phyloP scores from a whole-genome alignment of 2,888 invertebrate genomes.

The Dolichopus griseipennis region DNA sequence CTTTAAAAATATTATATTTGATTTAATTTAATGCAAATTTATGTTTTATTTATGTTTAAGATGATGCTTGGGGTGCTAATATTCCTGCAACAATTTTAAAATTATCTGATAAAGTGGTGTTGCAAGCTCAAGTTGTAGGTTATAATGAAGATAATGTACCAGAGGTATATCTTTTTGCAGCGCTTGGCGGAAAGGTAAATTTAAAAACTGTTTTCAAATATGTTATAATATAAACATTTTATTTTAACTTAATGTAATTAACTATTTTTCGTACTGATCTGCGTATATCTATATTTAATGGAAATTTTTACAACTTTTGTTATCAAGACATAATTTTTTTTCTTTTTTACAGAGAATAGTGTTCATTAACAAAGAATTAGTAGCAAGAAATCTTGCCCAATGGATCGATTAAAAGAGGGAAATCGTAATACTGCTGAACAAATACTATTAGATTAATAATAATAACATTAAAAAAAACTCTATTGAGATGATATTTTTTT shows the following conservation, averaged over 20 bases:
- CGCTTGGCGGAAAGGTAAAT: constrained; percentile 59
- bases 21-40: neutral
- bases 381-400: constrained; percentile 72
- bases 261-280: too few relatives aligned
- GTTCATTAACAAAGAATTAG: constrained; percentile 79
- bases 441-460: neutral
- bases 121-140: constrained; percentile 82
- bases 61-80: neutral
- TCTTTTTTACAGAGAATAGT: constrained; percentile 60
- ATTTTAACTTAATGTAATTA: too few relatives aligned
- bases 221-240: too few relatives aligned
- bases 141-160: constrained; percentile 69
- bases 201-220: constrained; percentile 33
- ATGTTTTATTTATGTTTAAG: neutral
- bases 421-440: neutral
- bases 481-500: too few relatives aligned
- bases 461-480: too few relatives aligned
- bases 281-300: too few relatives aligned
- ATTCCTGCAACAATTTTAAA: neutral
- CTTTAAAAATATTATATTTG: neutral
- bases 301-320: too few relatives aligned
- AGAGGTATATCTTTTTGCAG: constrained; percentile 73
- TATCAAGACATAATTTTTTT: too few relatives aligned
- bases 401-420: constrained; percentile 46
- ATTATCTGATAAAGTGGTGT: constrained; percentile 69